Evolutionary conservation across 2,797 vertebrate species (phyloP), one percentile per base, ranked within the genome.

Genomic region (Threskiornis aethiopicus): DNA sequence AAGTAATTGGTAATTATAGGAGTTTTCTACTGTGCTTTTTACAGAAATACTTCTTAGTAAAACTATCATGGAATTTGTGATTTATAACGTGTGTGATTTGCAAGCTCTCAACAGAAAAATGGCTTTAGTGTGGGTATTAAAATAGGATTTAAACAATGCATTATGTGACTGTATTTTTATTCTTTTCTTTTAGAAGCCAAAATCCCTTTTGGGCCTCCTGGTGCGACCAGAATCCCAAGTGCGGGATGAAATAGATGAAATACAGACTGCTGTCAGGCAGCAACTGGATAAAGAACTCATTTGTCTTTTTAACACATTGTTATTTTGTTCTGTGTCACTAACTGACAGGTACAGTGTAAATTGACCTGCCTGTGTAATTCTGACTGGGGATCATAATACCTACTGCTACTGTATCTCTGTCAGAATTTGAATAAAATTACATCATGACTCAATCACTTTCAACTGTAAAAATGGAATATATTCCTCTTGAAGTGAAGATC

Each of bases 211-310:
- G 86, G 96, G 97, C 79, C 96, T 99, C 62, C 93, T 99, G 88
- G 97, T 98, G 55, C 96, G 92, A 39, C 89, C 96, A 47, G 99
- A 99, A 95, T 98, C 98, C 9, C 98, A 98, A 78, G 95, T 80
- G 11, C 97, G 47, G 59, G 98, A 96, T 87, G 98, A 98, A 83
- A 54, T 84, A 10, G 98, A 99, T 89, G 98, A 99, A 71, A 64
- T 97, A n/a, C 98, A 98, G 96, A 98, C 98, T 78, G 98, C 98
- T 35, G 96, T 99, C 88, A 98, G 98, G 95, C 99, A 99, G 94
- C 98, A 98, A 41, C 98, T 99, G 49, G 99, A 99, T 98, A 99
- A 99, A 96, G 99, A 99, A 72, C 98, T 99, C 95, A 97, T 98
- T 44, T 49, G 65, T 67, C 98, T 99, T 95, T 99, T 99, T 96